Conservation (phyloP, 2,797 vertebrate species). For the Schizopygopsis pylzovi region DNA sequence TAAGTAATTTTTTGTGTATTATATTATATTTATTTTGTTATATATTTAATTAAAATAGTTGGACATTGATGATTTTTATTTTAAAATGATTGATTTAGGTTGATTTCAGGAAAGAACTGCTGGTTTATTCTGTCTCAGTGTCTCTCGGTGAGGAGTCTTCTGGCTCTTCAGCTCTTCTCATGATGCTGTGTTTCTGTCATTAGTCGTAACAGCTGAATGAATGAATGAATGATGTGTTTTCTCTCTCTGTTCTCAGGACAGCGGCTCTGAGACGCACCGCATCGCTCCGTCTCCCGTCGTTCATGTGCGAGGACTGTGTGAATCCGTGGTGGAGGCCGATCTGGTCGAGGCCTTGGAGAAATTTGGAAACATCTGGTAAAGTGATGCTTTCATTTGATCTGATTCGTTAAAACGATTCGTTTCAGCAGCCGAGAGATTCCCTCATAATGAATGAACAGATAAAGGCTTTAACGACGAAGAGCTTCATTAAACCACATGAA, state of each 20-base stretch:
- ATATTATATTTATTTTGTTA: no score
- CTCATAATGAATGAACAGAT: neutral
- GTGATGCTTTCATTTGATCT: neutral
- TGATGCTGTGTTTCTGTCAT: no score
- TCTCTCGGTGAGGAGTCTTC: no score
- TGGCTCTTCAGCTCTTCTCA: no score
- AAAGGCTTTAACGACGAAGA: neutral
- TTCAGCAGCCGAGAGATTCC: neutral
- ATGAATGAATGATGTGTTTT: no score
- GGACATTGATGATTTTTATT: no score
- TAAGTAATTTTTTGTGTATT: no score
- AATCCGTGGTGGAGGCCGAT: conserved; percentile 96
- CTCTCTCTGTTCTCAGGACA: conserved; percentile 68
- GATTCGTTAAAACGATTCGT: neutral
- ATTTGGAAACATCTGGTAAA: conserved; percentile 96
- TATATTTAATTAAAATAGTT: no score
- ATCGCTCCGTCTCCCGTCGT: conserved; percentile 95
- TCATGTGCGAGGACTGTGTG: conserved; percentile 93
- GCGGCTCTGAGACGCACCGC: conserved; percentile 80
- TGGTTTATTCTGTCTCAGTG: no score
- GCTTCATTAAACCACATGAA: neutral
- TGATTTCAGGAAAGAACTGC: no score
- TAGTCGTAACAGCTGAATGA: neutral
- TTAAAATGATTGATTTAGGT: no score
- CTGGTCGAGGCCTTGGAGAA: conserved; percentile 94